Evolutionary conservation across 2,888 invertebrate species (phyloP), one percentile per base, ranked within the genome.

Genomic region (Standfussiana lucernea): DNA sequence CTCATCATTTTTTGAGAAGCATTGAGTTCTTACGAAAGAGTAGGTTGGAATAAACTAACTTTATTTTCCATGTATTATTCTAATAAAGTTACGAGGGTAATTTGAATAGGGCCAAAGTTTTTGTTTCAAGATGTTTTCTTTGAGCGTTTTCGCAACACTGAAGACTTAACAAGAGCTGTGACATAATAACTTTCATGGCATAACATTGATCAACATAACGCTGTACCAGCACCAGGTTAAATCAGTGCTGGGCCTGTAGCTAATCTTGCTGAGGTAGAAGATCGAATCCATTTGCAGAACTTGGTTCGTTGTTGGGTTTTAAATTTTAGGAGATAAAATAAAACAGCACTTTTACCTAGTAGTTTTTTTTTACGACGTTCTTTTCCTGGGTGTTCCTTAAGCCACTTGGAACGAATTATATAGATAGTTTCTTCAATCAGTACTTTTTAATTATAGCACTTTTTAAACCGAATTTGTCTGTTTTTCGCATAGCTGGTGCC

Each of bases 111-210:
- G 24, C 37, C 40, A 45, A 42, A 37, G 56, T 67, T 80, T 45
- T 84, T 64, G 67, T 81, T 80, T 61, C 59, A 35, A 35, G 15
- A 21, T 67, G n/a, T 75, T 75, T 85, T 85, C 45, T 81, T 81
- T 40, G 32, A 24, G 13, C 28, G 15, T 21, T 80, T 61, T 64
- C 50, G 40, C 32, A 80, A 32, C 18, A 72, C 45, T 65, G 28
- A 59, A 50, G 45, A n/a, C 28, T 50, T 61, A 62, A 70, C 40
- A 66, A 84, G 47, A 42, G 56, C 10, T 56, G 15, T 53, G 35
- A 47, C 37, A 65, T 59, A 69, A 70, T 53, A 35, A 53, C 24
- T 59, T 72, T 47, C 1, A 45, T 45, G n/a, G 15, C 5, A 56
- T 21, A 15, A 56, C 1, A n/a, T 68, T 68, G 10, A 37, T 64